Evolutionary conservation across 2,797 vertebrate genomes (phyloP), one percentile per base, ranked within the genome.

Genomic region (Cuniculus paca): DNA sequence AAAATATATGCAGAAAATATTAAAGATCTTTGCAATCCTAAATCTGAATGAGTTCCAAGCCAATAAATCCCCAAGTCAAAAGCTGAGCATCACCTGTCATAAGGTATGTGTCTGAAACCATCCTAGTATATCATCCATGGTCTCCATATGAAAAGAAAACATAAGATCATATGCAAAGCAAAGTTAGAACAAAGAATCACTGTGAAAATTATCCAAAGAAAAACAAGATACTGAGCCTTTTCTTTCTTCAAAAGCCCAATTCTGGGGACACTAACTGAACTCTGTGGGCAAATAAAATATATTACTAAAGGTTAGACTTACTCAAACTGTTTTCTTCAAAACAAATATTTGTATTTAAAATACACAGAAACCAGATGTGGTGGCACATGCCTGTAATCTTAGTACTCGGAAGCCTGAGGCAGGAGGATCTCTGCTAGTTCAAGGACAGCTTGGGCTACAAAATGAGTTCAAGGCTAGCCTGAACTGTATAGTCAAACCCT

Each of bases 221-320:
- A 90, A 88, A 87, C 20, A 90, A 8, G 14, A 7, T 92, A 45
- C 1, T 34, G 26, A 52, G 5, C 36, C 26, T 81, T 82, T 80
- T 48, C 92, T 82, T 80, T 48, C 92, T 90, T 92, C 65, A 95
- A 75, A 95, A 79, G 58, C 36, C 8, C 50, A 84, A 84, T 85
- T 90, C n/a, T 92, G 50, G 65, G 24, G 34, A 93, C 5, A 95
- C 83, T 7, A 78, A 74, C 20, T 58, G 88, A 95, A 10, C 12
- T 91, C 22, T 83, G 1, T 5, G 74, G 16, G 63, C 50, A 83
- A 91, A 92, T 14, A 54, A 79, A 88, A 88, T 31, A 70, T 20
- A 84, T 31, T 60, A 80, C 16, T 52, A 70, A 54, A 92, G 80
- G 48, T 87, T 94, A 96, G 72, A 85, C 16, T 28, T 65, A 88